These are phyloP conservation scores for Triplophysa rosa DNA, from an alignment of 2,113 vertebrate species.

Conservation along the genomic window DNA sequence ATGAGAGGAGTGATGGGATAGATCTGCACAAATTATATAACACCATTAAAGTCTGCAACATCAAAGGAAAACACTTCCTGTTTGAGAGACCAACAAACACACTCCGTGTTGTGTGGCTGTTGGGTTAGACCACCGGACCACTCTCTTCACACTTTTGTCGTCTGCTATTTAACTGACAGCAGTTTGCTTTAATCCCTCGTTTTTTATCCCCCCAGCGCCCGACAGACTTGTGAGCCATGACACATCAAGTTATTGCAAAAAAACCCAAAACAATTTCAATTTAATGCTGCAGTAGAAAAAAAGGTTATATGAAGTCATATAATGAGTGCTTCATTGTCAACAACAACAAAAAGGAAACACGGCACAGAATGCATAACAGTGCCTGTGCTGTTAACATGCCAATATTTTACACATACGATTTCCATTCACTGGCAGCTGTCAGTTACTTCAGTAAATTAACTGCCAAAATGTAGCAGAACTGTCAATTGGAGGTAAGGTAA, in stretches of 20 bases:
- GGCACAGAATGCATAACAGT: constrained; percentile 93
- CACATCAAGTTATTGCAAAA: constrained; percentile 92
- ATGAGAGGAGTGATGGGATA: constrained; percentile 47
- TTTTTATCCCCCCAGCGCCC: constrained; percentile 82
- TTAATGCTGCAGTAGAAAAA: constrained; percentile 99
- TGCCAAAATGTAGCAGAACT: constrained; percentile 93
- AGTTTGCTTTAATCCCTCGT: constrained; percentile 87
- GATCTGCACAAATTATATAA: constrained; percentile 36
- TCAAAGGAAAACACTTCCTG: constrained; percentile 28
- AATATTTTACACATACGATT: constrained; percentile 96
- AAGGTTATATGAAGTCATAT: constrained; percentile 99
- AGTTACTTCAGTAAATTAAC: constrained; percentile 98
- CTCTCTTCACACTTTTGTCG: constrained; percentile 80
- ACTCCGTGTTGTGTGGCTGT: not conserved
- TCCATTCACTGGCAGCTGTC: constrained; percentile 96
- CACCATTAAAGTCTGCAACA: constrained; percentile 28
- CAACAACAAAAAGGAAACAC: constrained; percentile 83
- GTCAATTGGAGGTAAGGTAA: constrained; percentile 91
- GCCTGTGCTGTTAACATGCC: constrained; percentile 99
- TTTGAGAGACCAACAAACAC: not conserved
- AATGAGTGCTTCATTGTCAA: constrained; percentile 97
- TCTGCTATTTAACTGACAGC: constrained; percentile 81
- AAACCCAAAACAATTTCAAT: constrained; percentile 78
- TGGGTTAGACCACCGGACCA: not conserved
- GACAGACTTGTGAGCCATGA: constrained; percentile 79